A percentile compares a stretch with the other conserved stretches of the same genome.
These are phyloP conservation scores for Neosalanx taihuensis DNA, from an alignment of 2,797 vertebrate genomes.

Conservation along the genomic window DNA sequence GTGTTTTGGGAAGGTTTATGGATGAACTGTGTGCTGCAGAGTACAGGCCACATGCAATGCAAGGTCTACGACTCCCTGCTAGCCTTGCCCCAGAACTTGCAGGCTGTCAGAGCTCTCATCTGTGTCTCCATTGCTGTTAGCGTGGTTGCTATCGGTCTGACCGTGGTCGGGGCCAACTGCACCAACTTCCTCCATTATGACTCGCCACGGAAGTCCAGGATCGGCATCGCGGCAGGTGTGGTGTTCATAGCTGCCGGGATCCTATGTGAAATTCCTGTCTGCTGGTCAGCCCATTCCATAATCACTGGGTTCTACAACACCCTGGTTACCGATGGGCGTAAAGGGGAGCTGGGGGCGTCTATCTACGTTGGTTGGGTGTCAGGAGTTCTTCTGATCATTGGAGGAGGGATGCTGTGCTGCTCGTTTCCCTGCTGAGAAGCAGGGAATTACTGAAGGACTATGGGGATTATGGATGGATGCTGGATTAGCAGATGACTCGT, in stretches of 20 bases:
- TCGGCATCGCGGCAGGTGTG: conserved; percentile 63
- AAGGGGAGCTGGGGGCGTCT: conserved; percentile 72
- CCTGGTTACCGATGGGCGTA: conserved; percentile 30
- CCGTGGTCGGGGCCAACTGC: conserved; percentile 64
- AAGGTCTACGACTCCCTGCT: conserved; percentile 71
- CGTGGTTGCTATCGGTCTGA: conserved; percentile 66
- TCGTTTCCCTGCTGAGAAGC: conserved; percentile 61
- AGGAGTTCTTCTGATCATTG: conserved; percentile 68
- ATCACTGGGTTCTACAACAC: conserved; percentile 72
- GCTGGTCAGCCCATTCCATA: conserved; percentile 69
- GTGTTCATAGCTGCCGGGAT: conserved; percentile 68
- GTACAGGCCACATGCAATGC: conserved; percentile 72
- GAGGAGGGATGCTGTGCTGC: conserved; percentile 67
- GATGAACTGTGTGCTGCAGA: conserved; percentile 80
- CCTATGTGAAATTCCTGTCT: conserved; percentile 68
- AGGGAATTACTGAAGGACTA: not conserved
- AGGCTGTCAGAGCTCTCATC: conserved; percentile 68
- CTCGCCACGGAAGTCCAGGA: conserved; percentile 50
- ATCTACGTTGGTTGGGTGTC: conserved; percentile 75
- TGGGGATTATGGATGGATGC: not conserved
- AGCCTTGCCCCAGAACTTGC: conserved; percentile 67
- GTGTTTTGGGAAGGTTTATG: conserved; percentile 75
- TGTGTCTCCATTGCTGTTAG: conserved; percentile 64
- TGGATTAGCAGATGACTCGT: not conserved
- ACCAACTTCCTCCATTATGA: conserved; percentile 66